phyloP scores from a whole-genome alignment of 2,797 vertebrate genomes.

The Garrulus glandarius region DNA sequence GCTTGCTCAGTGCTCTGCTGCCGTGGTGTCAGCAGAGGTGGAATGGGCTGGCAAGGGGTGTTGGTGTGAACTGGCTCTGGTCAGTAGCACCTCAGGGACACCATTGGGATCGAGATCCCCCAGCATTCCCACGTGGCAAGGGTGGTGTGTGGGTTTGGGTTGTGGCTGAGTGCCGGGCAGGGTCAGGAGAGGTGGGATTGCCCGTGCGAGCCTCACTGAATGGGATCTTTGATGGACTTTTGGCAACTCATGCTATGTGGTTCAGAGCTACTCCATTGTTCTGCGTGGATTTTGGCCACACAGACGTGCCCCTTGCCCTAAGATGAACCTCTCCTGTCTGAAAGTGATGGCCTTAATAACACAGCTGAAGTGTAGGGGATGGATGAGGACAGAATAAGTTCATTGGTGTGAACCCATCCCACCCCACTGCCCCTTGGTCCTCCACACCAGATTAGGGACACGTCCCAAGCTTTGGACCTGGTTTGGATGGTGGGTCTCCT shows the following conservation, averaged over 20 bases:
- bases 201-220: rapidly evolving
- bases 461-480: rapidly evolving
- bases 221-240: neutral
- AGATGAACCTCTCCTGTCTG: neutral
- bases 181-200: neutral
- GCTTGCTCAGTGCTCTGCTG: neutral
- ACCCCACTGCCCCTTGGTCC: neutral
- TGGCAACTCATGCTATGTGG: rapidly evolving
- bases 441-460: rapidly evolving
- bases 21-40: neutral
- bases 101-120: neutral
- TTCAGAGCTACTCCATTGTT: neutral
- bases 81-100: rapidly evolving
- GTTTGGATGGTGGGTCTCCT: neutral
- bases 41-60: rapidly evolving
- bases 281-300: neutral
- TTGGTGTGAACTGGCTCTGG: neutral
- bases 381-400: neutral
- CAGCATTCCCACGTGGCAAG: rapidly evolving
- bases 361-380: neutral
- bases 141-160: neutral
- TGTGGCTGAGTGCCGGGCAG: neutral
- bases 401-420: neutral
- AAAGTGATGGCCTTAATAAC: neutral
- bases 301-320: neutral